Conservation (phyloP, 1,140 invertebrate species). For the Halesus radiatus region DNA sequence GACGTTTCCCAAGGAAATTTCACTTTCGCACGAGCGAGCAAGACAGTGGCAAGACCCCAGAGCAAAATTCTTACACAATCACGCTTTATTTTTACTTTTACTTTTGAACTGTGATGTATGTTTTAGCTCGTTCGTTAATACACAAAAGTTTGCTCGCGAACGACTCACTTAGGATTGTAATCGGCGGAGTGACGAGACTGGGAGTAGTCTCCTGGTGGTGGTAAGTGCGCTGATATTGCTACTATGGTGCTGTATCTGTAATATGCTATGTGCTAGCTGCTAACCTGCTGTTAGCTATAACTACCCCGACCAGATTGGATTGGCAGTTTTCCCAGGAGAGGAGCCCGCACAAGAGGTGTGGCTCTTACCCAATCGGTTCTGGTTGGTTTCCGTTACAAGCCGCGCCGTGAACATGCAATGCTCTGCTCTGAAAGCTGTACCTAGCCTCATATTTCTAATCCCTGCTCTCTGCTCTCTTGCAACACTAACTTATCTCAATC, state of each 20-base stretch:
- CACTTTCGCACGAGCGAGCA: constrained; percentile 51
- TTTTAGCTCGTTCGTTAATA: constrained; percentile 37
- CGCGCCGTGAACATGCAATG: constrained; percentile 51
- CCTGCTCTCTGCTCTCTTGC: neutral
- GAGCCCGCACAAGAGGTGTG: neutral
- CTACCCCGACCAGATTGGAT: too few relatives aligned
- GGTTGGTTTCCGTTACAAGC: constrained; percentile 43
- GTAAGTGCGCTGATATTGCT: constrained; percentile 19
- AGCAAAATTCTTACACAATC: constrained; percentile 52
- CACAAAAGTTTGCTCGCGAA: constrained; percentile 23
- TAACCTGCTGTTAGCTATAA: neutral
- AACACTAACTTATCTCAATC: neutral
- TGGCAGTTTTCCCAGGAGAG: neutral
- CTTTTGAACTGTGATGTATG: constrained; percentile 48
- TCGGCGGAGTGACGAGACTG: constrained; percentile 12
- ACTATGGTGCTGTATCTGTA: neutral
- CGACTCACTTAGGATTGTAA: neutral
- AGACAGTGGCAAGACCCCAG: constrained; percentile 30
- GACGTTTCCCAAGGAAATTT: constrained; percentile 43
- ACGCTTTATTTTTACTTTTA: constrained; percentile 52
- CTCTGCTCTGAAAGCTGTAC: neutral
- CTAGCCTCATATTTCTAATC: neutral
- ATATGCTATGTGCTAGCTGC: neutral
- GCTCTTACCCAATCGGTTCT: constrained; percentile 15
- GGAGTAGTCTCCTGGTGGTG: neutral